Percentiles rank a stretch among this genome's conserved stretches.
Conservation (phyloP, 2,888 invertebrate species). For the Drosophila fulvimacula region DNA sequence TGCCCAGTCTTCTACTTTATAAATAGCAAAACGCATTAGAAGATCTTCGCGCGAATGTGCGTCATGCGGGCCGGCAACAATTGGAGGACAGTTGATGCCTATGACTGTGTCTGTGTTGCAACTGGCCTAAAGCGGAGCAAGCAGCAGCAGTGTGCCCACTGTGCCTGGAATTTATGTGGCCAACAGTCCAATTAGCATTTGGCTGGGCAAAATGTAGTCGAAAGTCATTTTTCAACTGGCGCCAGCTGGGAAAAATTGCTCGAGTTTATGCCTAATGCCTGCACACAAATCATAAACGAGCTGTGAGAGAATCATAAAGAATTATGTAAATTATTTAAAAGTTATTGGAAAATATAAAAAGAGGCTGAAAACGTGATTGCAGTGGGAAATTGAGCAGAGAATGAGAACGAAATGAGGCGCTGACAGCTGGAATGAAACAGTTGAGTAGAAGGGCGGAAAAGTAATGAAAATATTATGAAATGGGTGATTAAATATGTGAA, state of each 20-base stretch:
- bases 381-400: slow-evolving; percentile 19
- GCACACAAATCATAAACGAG: slow-evolving; percentile 50
- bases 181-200: slow-evolving; percentile 56
- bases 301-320: slow-evolving; percentile 7
- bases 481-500: neutral
- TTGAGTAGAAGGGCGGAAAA: neutral
- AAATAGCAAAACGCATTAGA: slow-evolving; percentile 67
- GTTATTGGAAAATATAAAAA: slow-evolving; percentile 19
- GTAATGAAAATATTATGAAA: slow-evolving; percentile 2
- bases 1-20: slow-evolving; percentile 58
- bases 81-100: slow-evolving; percentile 48
- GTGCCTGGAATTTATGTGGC: slow-evolving; percentile 42
- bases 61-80: slow-evolving; percentile 57
- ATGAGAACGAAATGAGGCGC: slow-evolving; percentile 31
- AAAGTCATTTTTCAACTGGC: slow-evolving; percentile 54
- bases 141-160: slow-evolving; percentile 7
- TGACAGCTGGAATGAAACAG: neutral
- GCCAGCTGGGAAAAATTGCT: slow-evolving; percentile 52
- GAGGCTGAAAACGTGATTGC: slow-evolving; percentile 12
- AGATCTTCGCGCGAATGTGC: slow-evolving; percentile 53
- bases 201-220: slow-evolving; percentile 32
- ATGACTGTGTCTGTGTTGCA: slow-evolving; percentile 40
- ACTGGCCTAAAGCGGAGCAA: slow-evolving; percentile 1
- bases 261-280: slow-evolving; percentile 39
- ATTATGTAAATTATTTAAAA: slow-evolving; percentile 22